Base-by-base conservation (phyloP, 2,888 invertebrate species). In the Stenoptilia bipunctidactyla region DNA sequence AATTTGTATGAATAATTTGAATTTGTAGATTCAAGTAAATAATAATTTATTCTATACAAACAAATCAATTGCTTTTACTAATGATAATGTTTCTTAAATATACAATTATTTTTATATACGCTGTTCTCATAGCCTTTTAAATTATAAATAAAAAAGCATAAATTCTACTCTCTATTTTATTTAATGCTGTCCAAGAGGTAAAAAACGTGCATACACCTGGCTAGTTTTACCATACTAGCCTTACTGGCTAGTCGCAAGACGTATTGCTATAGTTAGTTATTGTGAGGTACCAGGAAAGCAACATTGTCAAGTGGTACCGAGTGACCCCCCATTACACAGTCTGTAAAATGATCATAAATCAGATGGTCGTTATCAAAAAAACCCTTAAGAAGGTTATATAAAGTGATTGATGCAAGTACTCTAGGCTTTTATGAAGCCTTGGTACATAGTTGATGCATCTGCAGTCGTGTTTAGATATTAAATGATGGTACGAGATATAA, bases 281-380 rank as follows among this genome's bases (percentile, higher is more conserved):
- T 30, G 4, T 8, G 6, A 9, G 4, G n/a, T 30, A n/a, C 20
- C 20, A 20, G 20, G 20, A 12, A 8, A 30, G 30, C 30, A 30
- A 30, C 30, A 30, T n/a, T 30, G 30, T 30, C 30, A 12, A 9
- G 9, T 2, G n/a, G n/a, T 30, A 30, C 30, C 10, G 9, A 2
- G 30, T 30, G 12, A 30, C 12, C 30, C 30, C 5, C 6, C 30
- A 30, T 10, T 30, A 36, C 15, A 4, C 15, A 15, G 46, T 45
- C 39, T 43, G 42, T 43, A 47, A 49, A 45, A 34, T 37, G 42
- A 15, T 40, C 33, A 51, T 56, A 51, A 52, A 54, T 53, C 52
- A 54, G 40, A n/a, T 38, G 38, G 37, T 38, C 36, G 34, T 38
- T 41, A 38, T 25, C 36, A 27, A 36, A 36, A n/a, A 36, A 36